phyloP scores from a whole-genome alignment of 2,888 invertebrate genomes.

The Diadromus collaris region DNA sequence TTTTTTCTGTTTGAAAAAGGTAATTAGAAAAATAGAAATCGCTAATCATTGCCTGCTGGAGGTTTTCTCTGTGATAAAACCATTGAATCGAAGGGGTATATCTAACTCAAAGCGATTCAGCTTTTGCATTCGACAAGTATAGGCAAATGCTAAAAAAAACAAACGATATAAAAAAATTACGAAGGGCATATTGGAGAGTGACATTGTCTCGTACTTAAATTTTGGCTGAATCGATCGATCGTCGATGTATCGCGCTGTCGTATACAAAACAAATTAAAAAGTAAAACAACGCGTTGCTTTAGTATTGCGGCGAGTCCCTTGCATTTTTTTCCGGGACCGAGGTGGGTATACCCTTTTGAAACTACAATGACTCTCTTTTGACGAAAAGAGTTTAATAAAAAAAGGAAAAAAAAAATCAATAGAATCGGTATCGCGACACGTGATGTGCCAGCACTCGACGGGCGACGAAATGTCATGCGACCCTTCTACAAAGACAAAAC shows the following conservation, averaged over 20 bases:
- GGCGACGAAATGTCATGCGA: conserved; percentile 32
- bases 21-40: conserved; percentile 38
- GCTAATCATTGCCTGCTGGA: conserved; percentile 56
- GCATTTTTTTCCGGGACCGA: conserved; percentile 45
- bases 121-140: conserved; percentile 2
- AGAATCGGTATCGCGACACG: conserved; percentile 37
- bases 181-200: conserved; percentile 48
- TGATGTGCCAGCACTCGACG: conserved; percentile 50
- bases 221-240: conserved; percentile 34
- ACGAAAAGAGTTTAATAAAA: conserved; percentile 4
- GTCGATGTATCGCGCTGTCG: conserved; percentile 40
- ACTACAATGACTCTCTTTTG: conserved; percentile 30
- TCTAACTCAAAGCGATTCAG: conserved; percentile 49
- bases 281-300: conserved; percentile 15
- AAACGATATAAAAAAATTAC: conserved; percentile 27
- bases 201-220: conserved; percentile 50
- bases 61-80: conserved; percentile 71
- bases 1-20: conserved; percentile 6
- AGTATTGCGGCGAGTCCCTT: conserved; percentile 23
- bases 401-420: conserved; percentile 11
- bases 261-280: conserved; percentile 31
- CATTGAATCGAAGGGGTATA: conserved; percentile 60
- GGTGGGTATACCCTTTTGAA: conserved; percentile 54
- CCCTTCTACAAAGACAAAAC: conserved; percentile 29
- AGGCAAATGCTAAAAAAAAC: conserved; percentile 20